phyloP scores from a whole-genome alignment of 2,888 invertebrate species.

The Pachycephus smyrnensis region DNA sequence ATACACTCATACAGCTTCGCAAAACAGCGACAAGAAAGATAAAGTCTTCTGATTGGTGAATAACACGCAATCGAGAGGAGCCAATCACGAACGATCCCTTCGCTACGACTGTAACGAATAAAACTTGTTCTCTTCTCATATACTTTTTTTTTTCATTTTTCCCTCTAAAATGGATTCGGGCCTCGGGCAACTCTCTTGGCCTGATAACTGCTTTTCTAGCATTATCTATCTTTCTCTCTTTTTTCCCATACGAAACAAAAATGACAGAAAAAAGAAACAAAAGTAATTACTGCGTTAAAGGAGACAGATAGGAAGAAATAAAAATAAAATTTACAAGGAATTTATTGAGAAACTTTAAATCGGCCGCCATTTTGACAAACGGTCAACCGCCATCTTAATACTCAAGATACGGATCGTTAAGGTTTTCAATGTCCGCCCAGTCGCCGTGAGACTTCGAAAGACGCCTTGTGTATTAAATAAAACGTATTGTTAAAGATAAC shows the following conservation, averaged over 20 bases:
- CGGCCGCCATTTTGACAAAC: conserved; percentile 7
- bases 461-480: not conserved
- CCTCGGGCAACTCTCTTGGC: not conserved
- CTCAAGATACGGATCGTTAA: too few species aligned
- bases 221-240: conserved; percentile 10
- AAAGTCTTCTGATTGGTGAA: too few species aligned
- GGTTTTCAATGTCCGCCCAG: not conserved
- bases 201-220: not conserved
- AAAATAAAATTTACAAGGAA: not conserved
- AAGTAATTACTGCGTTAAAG: too few species aligned
- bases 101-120: too few species aligned
- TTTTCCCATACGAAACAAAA: too few species aligned
- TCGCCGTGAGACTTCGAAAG: not conserved
- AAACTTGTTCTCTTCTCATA: conserved; percentile 13
- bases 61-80: too few species aligned
- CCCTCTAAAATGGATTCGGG: not conserved
- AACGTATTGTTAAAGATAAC: not conserved
- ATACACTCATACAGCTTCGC: too few species aligned
- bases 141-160: conserved; percentile 3
- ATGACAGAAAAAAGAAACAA: too few species aligned
- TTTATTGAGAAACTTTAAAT: not conserved
- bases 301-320: not conserved
- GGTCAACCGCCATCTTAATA: too few species aligned
- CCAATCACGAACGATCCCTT: too few species aligned
- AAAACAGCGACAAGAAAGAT: too few species aligned